Evolutionary conservation across 2,113 vertebrate genomes (phyloP), one percentile per base, ranked within the genome.

Genomic region (Syngnathus floridae): DNA sequence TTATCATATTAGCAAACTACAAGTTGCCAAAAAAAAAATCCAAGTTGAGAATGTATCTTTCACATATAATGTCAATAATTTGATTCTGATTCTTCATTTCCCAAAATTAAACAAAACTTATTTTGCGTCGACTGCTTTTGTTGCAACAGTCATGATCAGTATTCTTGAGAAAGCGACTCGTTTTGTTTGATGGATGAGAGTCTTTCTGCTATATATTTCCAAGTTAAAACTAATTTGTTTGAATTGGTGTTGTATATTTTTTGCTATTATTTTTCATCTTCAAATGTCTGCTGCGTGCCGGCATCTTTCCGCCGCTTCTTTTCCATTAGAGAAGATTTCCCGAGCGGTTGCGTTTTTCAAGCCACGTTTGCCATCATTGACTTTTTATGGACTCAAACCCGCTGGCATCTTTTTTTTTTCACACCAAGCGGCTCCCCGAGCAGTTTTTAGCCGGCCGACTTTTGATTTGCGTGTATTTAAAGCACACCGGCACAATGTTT

Each of bases 391-490:
- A 59, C 65, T 67, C 5, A 11, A 11, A 21, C 51, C 10, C 19
- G 6, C 26, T 45, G 12, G 63, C 45, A 62, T 62, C 5, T 31
- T 14, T 31, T 31, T 31, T 56, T 31, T 56, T 63, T 14, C 1
- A 1, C 31, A 4, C 17, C 40, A n/a, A 7, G 5, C 26, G 58
- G 26, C 8, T n/a, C 17, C 16, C 48, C 26, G 3, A 36, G 2
- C 26, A 10, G n/a, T 46, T 35, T 8, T 31, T 5, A 5, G 26
- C 58, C 17, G 6, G 19, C 58, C 21, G 1, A 13, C n/a, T 21
- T 60, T 41, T 60, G 37, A 60, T 67, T 60, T 1, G 41, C 9
- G 35, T 38, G 37, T n/a, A 60, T 63, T 70, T 70, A 62, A 74
- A 58, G 43, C 56, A 45, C 1, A 21, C n/a, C n/a, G 40, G 8